Evolutionary conservation across 2,113 vertebrate genomes (phyloP).

Genomic region (Oryzias javanicus): DNA sequence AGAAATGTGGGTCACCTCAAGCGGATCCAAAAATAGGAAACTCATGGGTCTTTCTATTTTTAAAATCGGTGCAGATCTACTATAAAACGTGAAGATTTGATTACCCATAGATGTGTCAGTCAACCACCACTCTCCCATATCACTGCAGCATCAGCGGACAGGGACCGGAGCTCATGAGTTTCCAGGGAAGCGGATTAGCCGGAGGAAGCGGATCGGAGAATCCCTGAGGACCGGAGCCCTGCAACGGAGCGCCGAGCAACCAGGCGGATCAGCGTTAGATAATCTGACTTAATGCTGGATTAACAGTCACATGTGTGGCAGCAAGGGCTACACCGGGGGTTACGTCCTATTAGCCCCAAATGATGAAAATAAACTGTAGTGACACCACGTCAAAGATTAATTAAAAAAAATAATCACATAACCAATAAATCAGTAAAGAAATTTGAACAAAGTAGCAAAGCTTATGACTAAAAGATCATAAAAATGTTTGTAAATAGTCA

Average conservation of each 20-base stretch:
- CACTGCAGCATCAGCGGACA: conserved; percentile 70
- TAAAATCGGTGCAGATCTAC: not conserved
- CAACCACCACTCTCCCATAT: conserved; percentile 93
- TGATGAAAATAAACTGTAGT: no score
- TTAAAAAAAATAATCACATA: no score
- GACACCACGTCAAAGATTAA: no score
- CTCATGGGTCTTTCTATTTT: conserved; percentile 22
- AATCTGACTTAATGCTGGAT: conserved; percentile 69
- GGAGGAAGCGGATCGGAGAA: conserved; percentile 46
- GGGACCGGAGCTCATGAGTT: conserved; percentile 70
- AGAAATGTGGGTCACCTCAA: conserved; percentile 56
- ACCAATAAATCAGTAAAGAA: no score
- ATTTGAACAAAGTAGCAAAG: no score
- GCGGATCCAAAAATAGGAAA: conserved; percentile 8
- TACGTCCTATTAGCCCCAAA: not conserved
- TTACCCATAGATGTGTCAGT: conserved; percentile 83
- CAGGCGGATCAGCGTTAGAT: conserved; percentile 55
- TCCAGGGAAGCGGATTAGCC: conserved; percentile 47
- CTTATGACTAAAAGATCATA: no score
- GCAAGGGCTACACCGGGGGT: conserved; percentile 17
- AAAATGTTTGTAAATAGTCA: no score
- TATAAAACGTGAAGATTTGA: not conserved
- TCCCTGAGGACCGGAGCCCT: conserved; percentile 78
- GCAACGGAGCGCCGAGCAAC: conserved; percentile 67
- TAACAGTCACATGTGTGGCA: conserved; percentile 55